These are phyloP conservation scores for Gadopsis bispinosus DNA, from an alignment of 2,797 vertebrate genomes.

Conservation along the genomic window DNA sequence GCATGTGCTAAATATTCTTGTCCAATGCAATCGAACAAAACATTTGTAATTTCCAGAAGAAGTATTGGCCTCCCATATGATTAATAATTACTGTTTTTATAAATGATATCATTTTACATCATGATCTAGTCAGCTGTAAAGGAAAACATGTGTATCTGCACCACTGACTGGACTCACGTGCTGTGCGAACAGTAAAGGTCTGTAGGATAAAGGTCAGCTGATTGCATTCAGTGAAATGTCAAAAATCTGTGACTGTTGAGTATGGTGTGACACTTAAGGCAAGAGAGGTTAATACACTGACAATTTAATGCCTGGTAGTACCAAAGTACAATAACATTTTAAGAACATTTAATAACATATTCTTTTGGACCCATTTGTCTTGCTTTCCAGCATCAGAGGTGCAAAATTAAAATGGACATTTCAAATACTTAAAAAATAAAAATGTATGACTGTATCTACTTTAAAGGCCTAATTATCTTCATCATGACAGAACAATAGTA, in stretches of 20 bases:
- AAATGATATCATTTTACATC: neutral
- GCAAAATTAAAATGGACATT: constrained; percentile 9
- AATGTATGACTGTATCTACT: neutral
- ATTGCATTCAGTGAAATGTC: constrained; percentile 43
- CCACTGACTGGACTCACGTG: constrained; percentile 14
- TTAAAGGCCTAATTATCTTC: neutral
- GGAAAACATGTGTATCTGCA: constrained; percentile 11
- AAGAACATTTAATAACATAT: constrained; percentile 11
- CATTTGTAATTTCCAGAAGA: neutral
- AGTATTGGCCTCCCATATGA: neutral
- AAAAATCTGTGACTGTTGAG: constrained; percentile 7
- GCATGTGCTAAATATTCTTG: constrained; percentile 6
- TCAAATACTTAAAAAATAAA: neutral
- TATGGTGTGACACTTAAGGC: constrained; percentile 18
- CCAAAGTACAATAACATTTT: constrained; percentile 34
- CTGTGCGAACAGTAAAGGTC: constrained; percentile 31
- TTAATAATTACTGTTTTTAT: neutral
- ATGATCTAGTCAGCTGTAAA: neutral
- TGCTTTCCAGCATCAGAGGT: neutral
- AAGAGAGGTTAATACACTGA: constrained; percentile 44
- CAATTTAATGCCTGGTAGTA: constrained; percentile 15
- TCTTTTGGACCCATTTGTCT: constrained; percentile 2
- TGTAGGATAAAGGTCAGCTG: constrained; percentile 29
- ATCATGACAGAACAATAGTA: too few relatives aligned
- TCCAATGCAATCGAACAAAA: neutral